phyloP scores from a whole-genome alignment of 2,113 vertebrate species.

The Rhadina sibilatrix region DNA sequence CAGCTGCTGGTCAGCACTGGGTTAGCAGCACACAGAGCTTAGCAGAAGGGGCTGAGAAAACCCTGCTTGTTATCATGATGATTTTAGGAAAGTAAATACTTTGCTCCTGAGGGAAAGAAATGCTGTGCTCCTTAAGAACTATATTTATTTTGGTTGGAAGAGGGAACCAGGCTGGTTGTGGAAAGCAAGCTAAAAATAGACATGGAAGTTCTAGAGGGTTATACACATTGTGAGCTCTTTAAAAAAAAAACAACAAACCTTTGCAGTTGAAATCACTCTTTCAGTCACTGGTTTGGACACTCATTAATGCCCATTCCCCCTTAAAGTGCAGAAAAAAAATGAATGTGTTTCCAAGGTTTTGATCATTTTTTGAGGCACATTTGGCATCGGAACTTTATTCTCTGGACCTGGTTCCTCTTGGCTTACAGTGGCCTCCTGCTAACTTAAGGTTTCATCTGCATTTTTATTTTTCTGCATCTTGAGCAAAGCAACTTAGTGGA shows the following conservation, averaged over 20 bases:
- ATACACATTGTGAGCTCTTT: background rate
- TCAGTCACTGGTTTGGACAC: background rate
- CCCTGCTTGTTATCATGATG: background rate
- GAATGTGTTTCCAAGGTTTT: background rate
- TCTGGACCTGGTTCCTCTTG: background rate
- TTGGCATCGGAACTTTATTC: background rate
- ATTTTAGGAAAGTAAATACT: background rate
- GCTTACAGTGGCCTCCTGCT: background rate
- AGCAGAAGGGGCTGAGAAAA: background rate
- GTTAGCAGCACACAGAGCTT: background rate
- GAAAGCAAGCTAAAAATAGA: background rate
- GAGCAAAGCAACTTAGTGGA: background rate
- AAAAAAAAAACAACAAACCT: background rate
- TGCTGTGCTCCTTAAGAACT: background rate
- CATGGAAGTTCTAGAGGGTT: background rate
- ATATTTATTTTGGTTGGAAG: background rate
- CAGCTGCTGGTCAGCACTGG: background rate
- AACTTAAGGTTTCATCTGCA: background rate
- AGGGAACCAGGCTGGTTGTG: background rate
- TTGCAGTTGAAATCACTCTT: background rate
- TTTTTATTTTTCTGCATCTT: background rate
- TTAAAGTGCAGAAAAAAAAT: background rate
- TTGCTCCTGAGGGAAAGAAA: background rate
- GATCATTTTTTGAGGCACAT: background rate
- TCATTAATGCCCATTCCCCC: background rate